Base-by-base conservation (phyloP, 2,888 invertebrate genomes). In the Papilio elwesi region DNA sequence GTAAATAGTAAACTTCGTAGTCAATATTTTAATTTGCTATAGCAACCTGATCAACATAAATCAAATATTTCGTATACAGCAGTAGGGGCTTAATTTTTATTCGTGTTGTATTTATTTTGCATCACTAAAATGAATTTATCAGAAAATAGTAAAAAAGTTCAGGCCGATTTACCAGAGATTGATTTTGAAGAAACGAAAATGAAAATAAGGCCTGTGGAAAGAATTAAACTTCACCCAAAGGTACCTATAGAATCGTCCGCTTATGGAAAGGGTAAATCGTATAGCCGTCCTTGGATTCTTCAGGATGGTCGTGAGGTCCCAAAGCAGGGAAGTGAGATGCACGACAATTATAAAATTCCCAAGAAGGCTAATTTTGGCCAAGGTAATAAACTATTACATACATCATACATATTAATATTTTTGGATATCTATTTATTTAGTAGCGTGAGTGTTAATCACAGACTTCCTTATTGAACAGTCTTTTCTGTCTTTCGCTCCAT, bases 241-340 rank as follows among this genome's bases (percentile, higher is more conserved):
- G 89, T 80, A 57, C 93, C 93, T 2, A 78, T 90, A 65, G 93
- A 93, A 80, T 87, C 88, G 10, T 89, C 92, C 43, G 83, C 88
- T 1, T 92, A 92, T 78, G 90, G 89, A 0, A 92, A 85, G 83
- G 87, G 87, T 15, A 89, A 89, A 74, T 88, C 87, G 64, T 92
- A 81, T 67, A 93, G 93, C 74, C 85, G 91, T 43, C 84, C 87
- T 1, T 93, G 93, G 93, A 93, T 93, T 67, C 81, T 93, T 64
- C 91, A 92, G 73, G 93, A 93, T 80, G 93, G 92, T 0, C 87
- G 92, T 1, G 83, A 84, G 74, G 82, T 85, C 47, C 87, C 88
- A 5, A 83, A 80, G 7, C 82, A 84, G 72, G 91, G 92, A 5
- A 93, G 92, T 77, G 91, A 90, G 82, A 92, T 91, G 92, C 87